phyloP scores from a whole-genome alignment of 2,888 invertebrate species.

The Melikaiella ostensackeni region DNA sequence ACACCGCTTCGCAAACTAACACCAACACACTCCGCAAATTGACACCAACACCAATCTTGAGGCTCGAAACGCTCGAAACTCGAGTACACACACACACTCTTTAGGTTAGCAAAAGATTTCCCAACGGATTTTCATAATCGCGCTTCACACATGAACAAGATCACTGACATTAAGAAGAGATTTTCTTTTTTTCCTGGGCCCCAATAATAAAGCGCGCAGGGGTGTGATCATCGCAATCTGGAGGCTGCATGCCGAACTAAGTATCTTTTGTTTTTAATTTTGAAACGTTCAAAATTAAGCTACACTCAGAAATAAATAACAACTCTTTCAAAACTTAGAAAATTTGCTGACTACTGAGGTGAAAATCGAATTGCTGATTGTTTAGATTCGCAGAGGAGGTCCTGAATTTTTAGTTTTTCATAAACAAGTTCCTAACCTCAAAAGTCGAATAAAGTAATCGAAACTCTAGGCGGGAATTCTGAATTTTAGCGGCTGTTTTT shows the following conservation, averaged over 20 bases:
- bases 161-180: slow-evolving; percentile 18
- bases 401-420: background rate
- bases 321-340: background rate
- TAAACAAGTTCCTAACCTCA: background rate
- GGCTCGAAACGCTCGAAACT: background rate
- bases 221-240: slow-evolving; percentile 23
- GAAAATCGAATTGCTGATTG: background rate
- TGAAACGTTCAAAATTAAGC: background rate
- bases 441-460: background rate
- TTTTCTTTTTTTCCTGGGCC: background rate
- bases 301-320: rapidly evolving
- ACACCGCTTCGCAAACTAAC: background rate
- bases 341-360: background rate
- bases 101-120: background rate
- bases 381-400: background rate
- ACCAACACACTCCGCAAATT: background rate
- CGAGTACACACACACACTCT: background rate
- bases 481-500: background rate
- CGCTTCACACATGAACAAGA: background rate
- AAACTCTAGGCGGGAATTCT: background rate
- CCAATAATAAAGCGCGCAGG: slow-evolving; percentile 20
- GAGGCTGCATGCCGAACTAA: background rate
- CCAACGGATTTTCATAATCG: background rate
- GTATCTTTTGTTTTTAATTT: background rate
- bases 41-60: slow-evolving; percentile 48